phyloP scores from a whole-genome alignment of 2,797 vertebrate species.

The Lepus townsendii region DNA sequence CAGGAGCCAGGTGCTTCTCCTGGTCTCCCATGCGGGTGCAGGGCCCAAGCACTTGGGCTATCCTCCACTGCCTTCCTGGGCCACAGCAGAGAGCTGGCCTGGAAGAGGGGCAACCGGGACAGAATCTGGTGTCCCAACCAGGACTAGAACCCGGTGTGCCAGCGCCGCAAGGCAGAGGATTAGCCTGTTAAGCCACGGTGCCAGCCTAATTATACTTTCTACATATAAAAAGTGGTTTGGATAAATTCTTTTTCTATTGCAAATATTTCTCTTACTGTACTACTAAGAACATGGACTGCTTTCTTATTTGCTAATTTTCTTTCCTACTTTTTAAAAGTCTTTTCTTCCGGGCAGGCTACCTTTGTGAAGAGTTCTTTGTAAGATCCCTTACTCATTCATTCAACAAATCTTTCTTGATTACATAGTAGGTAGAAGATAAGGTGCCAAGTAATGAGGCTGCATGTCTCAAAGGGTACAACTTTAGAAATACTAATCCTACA shows the following conservation, averaged over 20 bases:
- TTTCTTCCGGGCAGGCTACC: slow-evolving; percentile 29
- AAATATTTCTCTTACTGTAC: slow-evolving; percentile 14
- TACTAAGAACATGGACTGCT: background rate
- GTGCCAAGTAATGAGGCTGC: background rate
- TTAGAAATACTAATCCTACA: slow-evolving; percentile 11
- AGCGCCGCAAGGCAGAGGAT: no score
- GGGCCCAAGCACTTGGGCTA: no score
- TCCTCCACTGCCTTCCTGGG: no score
- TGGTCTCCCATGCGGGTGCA: no score
- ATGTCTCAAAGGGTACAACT: background rate
- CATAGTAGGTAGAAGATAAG: slow-evolving; percentile 53
- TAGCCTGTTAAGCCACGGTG: no score
- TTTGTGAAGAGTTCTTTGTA: slow-evolving; percentile 55
- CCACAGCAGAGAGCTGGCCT: no score
- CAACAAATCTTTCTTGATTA: slow-evolving; percentile 44
- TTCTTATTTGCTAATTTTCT: slow-evolving; percentile 50
- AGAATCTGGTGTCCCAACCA: no score
- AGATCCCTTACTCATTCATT: slow-evolving; percentile 16
- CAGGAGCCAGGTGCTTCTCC: no score
- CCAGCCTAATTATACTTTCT: slow-evolving; percentile 1
- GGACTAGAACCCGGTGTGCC: no score
- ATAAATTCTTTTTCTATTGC: slow-evolving; percentile 46
- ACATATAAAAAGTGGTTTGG: background rate
- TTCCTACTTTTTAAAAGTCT: background rate
- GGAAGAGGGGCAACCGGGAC: no score